These are phyloP conservation scores for Dunckerocampus dactyliophorus DNA, from an alignment of 2,113 vertebrate species.

Conservation along the genomic window DNA sequence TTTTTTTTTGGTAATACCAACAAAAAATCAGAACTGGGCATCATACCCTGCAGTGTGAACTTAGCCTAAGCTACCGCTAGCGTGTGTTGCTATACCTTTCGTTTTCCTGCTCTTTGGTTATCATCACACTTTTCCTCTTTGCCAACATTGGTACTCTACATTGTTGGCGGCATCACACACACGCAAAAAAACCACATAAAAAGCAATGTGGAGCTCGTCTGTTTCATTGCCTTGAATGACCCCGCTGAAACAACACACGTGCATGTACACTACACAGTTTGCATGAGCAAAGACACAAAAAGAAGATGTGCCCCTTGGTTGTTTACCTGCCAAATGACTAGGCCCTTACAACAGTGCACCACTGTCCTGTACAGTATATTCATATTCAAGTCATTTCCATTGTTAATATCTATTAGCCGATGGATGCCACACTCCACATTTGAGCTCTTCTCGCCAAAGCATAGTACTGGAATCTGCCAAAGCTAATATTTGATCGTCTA, in stretches of 20 bases:
- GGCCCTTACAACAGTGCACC: slow-evolving; percentile 11
- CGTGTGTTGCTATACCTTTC: too few relatives aligned
- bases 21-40: too few relatives aligned
- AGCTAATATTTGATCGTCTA: slow-evolving; percentile 62
- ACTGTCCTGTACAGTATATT: slow-evolving; percentile 1
- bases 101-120: too few relatives aligned
- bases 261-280: neutral
- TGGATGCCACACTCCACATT: slow-evolving; percentile 9
- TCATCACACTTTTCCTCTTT: too few relatives aligned
- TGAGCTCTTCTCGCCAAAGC: slow-evolving; percentile 20
- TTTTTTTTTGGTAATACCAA: too few relatives aligned
- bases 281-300: slow-evolving; percentile 9
- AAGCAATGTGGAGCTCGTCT: too few relatives aligned
- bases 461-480: slow-evolving; percentile 46
- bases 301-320: neutral
- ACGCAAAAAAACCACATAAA: too few relatives aligned
- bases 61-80: too few relatives aligned
- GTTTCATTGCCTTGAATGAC: too few relatives aligned
- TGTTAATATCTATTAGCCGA: neutral
- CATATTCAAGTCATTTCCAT: slow-evolving; percentile 3
- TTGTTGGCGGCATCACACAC: too few relatives aligned
- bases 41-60: too few relatives aligned
- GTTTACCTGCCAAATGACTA: slow-evolving; percentile 4
- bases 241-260: neutral
- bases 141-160: too few relatives aligned